phyloP scores from a whole-genome alignment of 2,113 vertebrate species.

The Embiotoca jacksoni region DNA sequence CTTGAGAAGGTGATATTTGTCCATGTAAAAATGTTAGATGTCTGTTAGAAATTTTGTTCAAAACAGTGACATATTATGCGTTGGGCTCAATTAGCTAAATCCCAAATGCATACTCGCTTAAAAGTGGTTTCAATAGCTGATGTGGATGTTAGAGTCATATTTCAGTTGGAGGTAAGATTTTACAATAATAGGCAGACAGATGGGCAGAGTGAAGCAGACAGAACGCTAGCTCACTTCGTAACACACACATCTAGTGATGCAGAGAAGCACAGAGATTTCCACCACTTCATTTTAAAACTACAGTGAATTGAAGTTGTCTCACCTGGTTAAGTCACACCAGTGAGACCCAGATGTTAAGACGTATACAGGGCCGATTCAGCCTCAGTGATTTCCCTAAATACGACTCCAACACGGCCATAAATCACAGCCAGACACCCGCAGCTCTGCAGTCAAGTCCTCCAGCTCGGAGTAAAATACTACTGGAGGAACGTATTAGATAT shows the following conservation, averaged over 20 bases:
- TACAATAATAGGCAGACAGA: neutral
- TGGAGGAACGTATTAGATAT: conserved; percentile 72
- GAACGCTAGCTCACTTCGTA: neutral
- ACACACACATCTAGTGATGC: neutral
- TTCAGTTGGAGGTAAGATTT: neutral
- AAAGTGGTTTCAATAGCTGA: neutral
- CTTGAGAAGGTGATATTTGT: no score
- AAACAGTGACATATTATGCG: no score
- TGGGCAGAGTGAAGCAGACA: neutral
- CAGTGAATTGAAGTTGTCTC: neutral
- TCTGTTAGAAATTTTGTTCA: no score
- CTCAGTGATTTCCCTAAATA: conserved; percentile 44
- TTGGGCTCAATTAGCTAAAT: neutral
- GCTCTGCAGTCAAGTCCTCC: conserved; percentile 34
- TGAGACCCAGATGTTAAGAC: conserved; percentile 13
- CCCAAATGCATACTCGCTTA: neutral
- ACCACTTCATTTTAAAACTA: conserved; percentile 7
- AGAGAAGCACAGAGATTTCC: neutral
- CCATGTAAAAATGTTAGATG: no score
- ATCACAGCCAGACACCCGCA: conserved; percentile 58
- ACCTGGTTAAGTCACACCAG: conserved; percentile 19
- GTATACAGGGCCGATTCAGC: conserved; percentile 15
- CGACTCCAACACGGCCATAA: conserved; percentile 49
- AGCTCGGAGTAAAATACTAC: conserved; percentile 51
- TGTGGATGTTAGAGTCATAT: neutral